Conservation (phyloP, 2,888 invertebrate genomes). For the Sisyra nigra region DNA sequence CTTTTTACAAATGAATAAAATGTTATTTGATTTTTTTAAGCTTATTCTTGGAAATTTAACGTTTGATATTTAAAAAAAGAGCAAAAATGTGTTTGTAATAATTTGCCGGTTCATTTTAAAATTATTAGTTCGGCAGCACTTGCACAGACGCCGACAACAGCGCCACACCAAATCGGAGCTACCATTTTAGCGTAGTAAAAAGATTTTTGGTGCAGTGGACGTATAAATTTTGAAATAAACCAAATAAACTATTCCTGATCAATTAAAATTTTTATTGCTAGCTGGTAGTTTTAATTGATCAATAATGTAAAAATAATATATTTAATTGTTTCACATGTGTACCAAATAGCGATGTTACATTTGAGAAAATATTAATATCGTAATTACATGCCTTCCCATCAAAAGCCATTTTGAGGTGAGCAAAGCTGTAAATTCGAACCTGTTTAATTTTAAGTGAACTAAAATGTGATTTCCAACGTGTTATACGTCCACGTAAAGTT, state of each 20-base stretch:
- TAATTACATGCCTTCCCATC: background rate
- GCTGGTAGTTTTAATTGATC: no score
- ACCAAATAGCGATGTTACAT: background rate
- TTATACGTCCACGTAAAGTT: no score
- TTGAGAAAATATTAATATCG: background rate
- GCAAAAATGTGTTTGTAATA: no score
- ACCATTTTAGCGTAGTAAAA: conserved; percentile 7
- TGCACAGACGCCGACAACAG: conserved; percentile 3
- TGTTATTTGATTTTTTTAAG: no score
- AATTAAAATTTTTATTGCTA: background rate
- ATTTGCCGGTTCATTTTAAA: background rate
- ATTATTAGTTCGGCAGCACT: conserved; percentile 3
- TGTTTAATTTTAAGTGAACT: no score
- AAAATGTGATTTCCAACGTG: no score
- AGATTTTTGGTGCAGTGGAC: conserved; percentile 6
- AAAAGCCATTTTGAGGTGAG: conserved; percentile 8
- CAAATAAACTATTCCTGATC: background rate
- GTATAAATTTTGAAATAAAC: background rate
- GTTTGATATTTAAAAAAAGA: no score
- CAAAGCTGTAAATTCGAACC: conserved; percentile 5
- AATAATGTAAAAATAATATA: conserved; percentile 2
- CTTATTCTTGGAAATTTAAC: no score
- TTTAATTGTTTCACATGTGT: background rate
- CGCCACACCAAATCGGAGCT: conserved; percentile 5
- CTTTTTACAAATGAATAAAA: no score